phyloP scores from a whole-genome alignment of 2,888 invertebrate species.

The Dusona sp. region DNA sequence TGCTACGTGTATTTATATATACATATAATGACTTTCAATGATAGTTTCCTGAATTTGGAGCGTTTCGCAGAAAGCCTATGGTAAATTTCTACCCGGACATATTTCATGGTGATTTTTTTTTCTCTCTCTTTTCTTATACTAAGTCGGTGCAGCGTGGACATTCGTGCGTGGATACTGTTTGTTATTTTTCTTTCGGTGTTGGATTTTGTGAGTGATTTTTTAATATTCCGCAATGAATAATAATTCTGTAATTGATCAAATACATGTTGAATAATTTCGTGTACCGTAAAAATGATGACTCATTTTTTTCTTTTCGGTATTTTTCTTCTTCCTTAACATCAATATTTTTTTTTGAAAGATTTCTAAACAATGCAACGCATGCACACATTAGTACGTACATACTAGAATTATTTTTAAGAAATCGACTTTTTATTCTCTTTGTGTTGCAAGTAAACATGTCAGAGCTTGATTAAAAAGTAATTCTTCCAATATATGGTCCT shows the following conservation, averaged over 20 bases:
- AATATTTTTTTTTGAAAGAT: background rate
- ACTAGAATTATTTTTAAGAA: background rate
- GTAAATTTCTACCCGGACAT: constrained; percentile 52
- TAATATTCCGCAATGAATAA: constrained; percentile 49
- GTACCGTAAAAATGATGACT: constrained; percentile 13
- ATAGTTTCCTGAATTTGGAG: constrained; percentile 36
- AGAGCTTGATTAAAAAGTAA: background rate
- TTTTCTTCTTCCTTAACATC: background rate
- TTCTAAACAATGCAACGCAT: background rate
- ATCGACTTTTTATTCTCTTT: background rate
- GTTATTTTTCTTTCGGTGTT: constrained; percentile 1
- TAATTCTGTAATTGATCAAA: constrained; percentile 20
- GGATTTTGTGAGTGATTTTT: constrained; percentile 20
- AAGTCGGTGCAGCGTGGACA: constrained; percentile 62
- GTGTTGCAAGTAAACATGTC: background rate
- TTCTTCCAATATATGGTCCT: background rate
- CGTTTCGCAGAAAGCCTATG: constrained; percentile 60
- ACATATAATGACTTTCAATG: constrained; percentile 45
- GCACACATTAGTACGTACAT: background rate
- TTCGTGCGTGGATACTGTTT: constrained; percentile 60
- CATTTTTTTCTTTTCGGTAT: background rate
- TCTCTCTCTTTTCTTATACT: constrained; percentile 39
- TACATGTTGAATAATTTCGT: constrained; percentile 23
- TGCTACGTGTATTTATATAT: constrained; percentile 26
- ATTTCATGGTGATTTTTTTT: constrained; percentile 39